Conservation (phyloP, 2,888 invertebrate genomes). For the Microctonus brassicae region DNA sequence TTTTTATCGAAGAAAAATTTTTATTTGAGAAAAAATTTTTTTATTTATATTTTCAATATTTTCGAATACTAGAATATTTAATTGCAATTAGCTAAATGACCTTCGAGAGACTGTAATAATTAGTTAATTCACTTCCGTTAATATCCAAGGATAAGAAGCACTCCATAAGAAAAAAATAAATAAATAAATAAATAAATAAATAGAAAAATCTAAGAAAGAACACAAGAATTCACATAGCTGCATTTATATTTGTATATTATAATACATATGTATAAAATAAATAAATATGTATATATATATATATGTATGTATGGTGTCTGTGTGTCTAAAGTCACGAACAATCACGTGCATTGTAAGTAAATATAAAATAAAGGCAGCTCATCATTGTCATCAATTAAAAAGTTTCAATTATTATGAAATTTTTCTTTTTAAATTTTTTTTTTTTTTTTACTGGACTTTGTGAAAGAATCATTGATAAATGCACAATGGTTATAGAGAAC, state of each 20-base stretch:
- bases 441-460: not conserved
- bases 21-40: not conserved
- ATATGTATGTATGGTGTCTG: not conserved
- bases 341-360: constrained; percentile 36
- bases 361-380: constrained; percentile 8
- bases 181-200: not conserved
- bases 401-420: constrained; percentile 10
- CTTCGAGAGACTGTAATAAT: not conserved
- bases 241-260: not conserved
- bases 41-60: not conserved
- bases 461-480: constrained; percentile 19
- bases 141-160: constrained; percentile 1
- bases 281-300: too few relatives aligned
- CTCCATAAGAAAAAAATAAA: not conserved
- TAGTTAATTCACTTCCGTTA: not conserved
- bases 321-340: constrained; percentile 1
- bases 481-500: constrained; percentile 8
- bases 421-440: not conserved
- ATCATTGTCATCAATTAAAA: not conserved
- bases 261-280: too few relatives aligned
- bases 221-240: not conserved
- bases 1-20: not conserved
- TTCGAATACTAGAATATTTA: not conserved
- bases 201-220: not conserved
- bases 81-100: not conserved